Evolutionary conservation across 2,888 invertebrate genomes (phyloP), one percentile per base, ranked within the genome.

Genomic region (Icerya purchasi): DNA sequence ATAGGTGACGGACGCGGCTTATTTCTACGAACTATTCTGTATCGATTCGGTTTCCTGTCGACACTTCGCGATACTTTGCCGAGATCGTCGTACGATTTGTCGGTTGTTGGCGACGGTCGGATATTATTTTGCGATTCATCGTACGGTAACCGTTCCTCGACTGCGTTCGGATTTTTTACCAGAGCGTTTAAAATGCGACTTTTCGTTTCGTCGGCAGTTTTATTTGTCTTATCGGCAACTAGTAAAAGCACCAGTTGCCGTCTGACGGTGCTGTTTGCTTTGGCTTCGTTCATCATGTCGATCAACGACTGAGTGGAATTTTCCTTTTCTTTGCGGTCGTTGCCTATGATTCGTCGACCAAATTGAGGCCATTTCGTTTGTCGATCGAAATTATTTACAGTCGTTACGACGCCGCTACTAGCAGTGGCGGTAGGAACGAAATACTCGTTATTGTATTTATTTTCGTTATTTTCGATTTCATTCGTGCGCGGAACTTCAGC

Each of bases 221-320:
- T 80, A 66, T 80, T 79, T 57, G 81, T 80, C 36, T 75, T 76
- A 65, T 81, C 83, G 68, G 83, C 86, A 21, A 88, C 84, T 61
- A 88, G 72, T 23, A 88, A 70, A 25, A 88, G 72, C 61, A 88
- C 81, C 25, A 88, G 72, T 53, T 61, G 51, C 54, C 62, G 57
- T 56, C 66, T 64, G 14, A 68, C 56, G 2, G 66, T 65, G 58
- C 64, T 65, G 54, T 68, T 68, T 3, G 63, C 62, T 62, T 67
- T 82, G 0, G 86, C 86, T 68, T 85, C 83, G 67, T 83, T 82
- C 86, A 88, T 87, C 50, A 86, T 84, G 62, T 80, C 78, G 76
- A 86, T 79, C 59, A 79, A 0, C 80, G 70, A 59, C 78, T 82
- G 76, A 71, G 14, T 25, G n/a, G 2, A 50, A 59, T 56, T 8